A percentile compares a stretch with the other conserved stretches of the same genome.
Evolutionary conservation across 2,888 invertebrate genomes (phyloP).

Genomic region (Plebejus melissa): DNA sequence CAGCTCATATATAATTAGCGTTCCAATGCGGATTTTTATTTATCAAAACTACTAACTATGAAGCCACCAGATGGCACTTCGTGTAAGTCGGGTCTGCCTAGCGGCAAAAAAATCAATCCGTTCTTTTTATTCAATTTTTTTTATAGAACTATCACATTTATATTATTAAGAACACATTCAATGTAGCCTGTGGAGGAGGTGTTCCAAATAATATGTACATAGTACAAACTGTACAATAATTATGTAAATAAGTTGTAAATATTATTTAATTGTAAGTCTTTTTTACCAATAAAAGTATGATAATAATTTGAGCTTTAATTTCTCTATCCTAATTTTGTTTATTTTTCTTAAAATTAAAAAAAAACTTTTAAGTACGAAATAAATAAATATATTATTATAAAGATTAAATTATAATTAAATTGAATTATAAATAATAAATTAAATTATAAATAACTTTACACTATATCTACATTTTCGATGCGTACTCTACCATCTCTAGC

Average conservation of each 20-base stretch:
- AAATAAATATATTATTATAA: neutral
- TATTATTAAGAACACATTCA: conserved; percentile 24
- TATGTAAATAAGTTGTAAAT: conserved; percentile 69
- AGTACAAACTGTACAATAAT: conserved; percentile 37
- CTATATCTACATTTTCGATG: neutral
- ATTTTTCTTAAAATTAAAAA: neutral
- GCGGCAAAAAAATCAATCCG: neutral
- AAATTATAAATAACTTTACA: conserved; percentile 2
- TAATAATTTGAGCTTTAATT: neutral
- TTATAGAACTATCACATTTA: neutral
- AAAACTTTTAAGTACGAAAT: neutral
- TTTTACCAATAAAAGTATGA: conserved; percentile 37
- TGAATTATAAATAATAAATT: too few species aligned
- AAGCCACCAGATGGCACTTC: too few species aligned
- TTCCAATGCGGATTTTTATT: too few species aligned
- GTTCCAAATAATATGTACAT: conserved; percentile 35
- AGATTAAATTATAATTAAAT: neutral
- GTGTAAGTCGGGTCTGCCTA: too few species aligned
- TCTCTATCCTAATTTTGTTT: neutral
- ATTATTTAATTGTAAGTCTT: conserved; percentile 47
- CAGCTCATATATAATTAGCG: too few species aligned
- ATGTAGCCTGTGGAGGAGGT: neutral
- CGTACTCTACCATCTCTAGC: neutral
- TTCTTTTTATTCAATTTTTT: neutral
- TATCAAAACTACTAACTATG: too few species aligned